Conservation (phyloP, 1,140 invertebrate genomes). For the Scaptomyza pallida region DNA sequence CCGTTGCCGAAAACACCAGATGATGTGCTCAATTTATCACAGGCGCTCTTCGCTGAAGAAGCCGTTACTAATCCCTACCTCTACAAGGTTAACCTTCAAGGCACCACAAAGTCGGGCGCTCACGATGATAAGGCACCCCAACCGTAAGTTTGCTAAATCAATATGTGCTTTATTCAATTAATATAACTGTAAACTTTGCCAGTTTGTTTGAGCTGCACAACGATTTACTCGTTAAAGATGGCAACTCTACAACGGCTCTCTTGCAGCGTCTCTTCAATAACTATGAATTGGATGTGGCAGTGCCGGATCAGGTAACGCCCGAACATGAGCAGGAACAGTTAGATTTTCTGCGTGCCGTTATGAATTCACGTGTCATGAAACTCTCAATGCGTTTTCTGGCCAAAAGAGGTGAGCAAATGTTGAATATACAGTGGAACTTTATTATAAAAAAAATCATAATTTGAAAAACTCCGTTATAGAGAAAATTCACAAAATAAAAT, state of each 20-base stretch:
- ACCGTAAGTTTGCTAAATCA: conserved; percentile 85
- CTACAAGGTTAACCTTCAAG: conserved; percentile 85
- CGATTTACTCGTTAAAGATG: conserved; percentile 67
- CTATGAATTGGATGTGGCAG: conserved; percentile 89
- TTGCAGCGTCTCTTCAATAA: conserved; percentile 89
- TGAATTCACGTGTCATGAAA: conserved; percentile 90
- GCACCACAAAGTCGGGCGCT: conserved; percentile 87
- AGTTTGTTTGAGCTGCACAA: conserved; percentile 74
- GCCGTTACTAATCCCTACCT: conserved; percentile 58
- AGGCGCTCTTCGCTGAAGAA: conserved; percentile 67
- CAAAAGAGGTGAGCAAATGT: conserved; percentile 61
- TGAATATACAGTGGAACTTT: no score
- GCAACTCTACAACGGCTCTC: conserved; percentile 87
- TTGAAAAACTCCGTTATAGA: no score
- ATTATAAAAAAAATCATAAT: no score
- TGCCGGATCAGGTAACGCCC: conserved; percentile 90
- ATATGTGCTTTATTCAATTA: neutral
- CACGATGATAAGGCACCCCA: conserved; percentile 88
- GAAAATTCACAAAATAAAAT: no score
- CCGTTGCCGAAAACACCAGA: conserved; percentile 57
- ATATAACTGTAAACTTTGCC: neutral
- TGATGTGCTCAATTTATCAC: conserved; percentile 60
- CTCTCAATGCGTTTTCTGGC: conserved; percentile 85
- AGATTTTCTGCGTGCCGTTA: conserved; percentile 89
- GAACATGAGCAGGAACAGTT: conserved; percentile 90